phyloP scores from a whole-genome alignment of 2,113 vertebrate genomes.

The Loxodonta africana region DNA sequence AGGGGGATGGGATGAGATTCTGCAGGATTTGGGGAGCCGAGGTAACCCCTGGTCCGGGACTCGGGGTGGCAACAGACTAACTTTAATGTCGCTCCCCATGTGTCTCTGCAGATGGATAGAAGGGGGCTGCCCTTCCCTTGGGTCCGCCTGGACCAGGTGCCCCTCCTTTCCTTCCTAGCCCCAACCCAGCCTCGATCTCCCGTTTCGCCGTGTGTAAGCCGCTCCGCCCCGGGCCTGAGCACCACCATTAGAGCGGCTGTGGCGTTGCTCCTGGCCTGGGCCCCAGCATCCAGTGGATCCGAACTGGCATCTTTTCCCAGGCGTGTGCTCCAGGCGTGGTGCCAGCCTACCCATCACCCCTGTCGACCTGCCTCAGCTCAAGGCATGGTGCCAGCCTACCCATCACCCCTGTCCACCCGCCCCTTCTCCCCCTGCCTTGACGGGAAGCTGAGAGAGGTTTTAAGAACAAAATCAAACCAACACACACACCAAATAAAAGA shows the following conservation, averaged over 20 bases:
- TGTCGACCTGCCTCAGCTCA: neutral
- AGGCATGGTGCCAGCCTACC: neutral
- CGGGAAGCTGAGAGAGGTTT: neutral
- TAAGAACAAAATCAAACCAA: neutral
- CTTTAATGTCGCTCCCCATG: neutral
- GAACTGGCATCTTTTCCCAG: neutral
- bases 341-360: fast-evolving
- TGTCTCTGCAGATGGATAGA: neutral
- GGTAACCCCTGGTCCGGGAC: neutral
- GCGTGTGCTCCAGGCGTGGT: neutral
- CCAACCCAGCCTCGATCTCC: fast-evolving
- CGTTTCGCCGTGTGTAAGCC: neutral
- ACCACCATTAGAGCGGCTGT: neutral
- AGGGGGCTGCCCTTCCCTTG: fast-evolving
- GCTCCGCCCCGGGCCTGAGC: fast-evolving
- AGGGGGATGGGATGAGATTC: neutral
- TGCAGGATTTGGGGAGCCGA: neutral
- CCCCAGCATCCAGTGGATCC: neutral
- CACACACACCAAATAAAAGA: neutral
- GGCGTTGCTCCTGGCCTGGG: neutral
- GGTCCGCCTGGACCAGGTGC: neutral
- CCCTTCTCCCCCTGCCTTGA: neutral
- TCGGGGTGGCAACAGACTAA: neutral
- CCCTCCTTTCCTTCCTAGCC: neutral
- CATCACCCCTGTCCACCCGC: fast-evolving